Percentiles rank a stretch among this genome's conserved stretches.
phyloP scores from a whole-genome alignment of 1,140 invertebrate species.

The Panulirus ornatus region DNA sequence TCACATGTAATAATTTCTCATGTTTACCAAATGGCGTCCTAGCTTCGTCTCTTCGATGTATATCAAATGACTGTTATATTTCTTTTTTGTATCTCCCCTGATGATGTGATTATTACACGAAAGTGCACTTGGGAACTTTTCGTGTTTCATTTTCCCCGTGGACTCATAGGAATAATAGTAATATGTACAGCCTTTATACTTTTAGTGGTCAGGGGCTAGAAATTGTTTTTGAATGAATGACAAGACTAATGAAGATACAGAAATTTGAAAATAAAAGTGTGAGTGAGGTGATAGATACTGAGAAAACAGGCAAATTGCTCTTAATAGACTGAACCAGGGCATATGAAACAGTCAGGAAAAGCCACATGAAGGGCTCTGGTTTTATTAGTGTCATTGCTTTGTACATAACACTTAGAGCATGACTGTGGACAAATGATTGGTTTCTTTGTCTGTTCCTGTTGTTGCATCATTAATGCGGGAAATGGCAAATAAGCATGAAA shows the following conservation, averaged over 20 bases:
- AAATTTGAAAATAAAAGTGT: not conserved
- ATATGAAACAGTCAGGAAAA: no score
- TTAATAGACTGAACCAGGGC: no score
- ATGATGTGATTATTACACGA: no score
- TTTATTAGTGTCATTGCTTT: not conserved
- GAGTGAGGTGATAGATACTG: not conserved
- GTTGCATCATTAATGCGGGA: not conserved
- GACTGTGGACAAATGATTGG: not conserved
- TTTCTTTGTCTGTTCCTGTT: not conserved
- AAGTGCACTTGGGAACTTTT: no score
- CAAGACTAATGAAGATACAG: not conserved
- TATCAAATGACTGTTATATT: no score
- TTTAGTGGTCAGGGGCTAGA: not conserved
- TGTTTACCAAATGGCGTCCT: no score
- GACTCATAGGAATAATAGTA: no score
- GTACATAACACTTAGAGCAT: not conserved
- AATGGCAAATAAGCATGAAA: not conserved
- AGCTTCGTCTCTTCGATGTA: no score
- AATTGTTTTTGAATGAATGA: not conserved
- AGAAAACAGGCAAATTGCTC: not conserved
- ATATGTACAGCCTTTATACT: not conserved
- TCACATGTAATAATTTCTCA: no score
- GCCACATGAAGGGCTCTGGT: not conserved
- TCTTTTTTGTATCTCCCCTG: no score
- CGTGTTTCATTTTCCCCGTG: no score